These are phyloP conservation scores for Enteromius mattozi DNA, from an alignment of 2,797 vertebrate species.

Conservation along the genomic window DNA sequence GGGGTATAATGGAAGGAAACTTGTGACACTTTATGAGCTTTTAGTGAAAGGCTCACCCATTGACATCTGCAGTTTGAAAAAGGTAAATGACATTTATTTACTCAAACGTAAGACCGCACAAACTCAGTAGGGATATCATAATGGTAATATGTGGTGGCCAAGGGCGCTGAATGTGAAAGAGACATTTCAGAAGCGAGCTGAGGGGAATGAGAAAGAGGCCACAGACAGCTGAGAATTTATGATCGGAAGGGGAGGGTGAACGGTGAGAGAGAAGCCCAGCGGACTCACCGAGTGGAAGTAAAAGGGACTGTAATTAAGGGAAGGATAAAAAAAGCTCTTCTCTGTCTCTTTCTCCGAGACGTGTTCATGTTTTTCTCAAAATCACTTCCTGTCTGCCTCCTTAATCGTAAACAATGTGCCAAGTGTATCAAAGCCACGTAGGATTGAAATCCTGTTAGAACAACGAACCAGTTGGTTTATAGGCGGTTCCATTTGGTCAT, in stretches of 20 bases:
- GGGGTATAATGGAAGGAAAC: conserved; percentile 35
- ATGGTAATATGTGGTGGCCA: conserved; percentile 10
- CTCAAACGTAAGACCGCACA: background rate
- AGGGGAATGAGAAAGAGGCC: conserved; percentile 40
- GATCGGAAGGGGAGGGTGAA: conserved; percentile 24
- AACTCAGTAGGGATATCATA: conserved; percentile 30
- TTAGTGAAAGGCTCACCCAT: conserved; percentile 6
- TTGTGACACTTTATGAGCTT: conserved; percentile 49
- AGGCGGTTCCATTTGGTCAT: background rate
- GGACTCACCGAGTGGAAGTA: conserved; percentile 52
- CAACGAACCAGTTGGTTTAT: background rate
- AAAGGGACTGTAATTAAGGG: conserved; percentile 53
- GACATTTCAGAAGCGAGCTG: conserved; percentile 31
- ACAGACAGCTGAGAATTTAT: conserved; percentile 44
- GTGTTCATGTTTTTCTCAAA: conserved; percentile 33
- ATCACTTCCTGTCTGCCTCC: conserved; percentile 17
- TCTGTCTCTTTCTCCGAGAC: conserved; percentile 28
- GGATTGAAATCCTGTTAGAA: conserved; percentile 7
- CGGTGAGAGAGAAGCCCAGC: conserved; percentile 24
- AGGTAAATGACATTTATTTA: conserved; percentile 32
- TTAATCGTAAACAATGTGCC: conserved; percentile 16
- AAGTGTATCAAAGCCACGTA: conserved; percentile 15
- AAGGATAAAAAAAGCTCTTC: conserved; percentile 44
- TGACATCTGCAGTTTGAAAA: conserved; percentile 5
- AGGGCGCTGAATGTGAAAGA: conserved; percentile 31